phyloP scores from a whole-genome alignment of 2,797 vertebrate genomes.

The Amblyopsis hoosieri region DNA sequence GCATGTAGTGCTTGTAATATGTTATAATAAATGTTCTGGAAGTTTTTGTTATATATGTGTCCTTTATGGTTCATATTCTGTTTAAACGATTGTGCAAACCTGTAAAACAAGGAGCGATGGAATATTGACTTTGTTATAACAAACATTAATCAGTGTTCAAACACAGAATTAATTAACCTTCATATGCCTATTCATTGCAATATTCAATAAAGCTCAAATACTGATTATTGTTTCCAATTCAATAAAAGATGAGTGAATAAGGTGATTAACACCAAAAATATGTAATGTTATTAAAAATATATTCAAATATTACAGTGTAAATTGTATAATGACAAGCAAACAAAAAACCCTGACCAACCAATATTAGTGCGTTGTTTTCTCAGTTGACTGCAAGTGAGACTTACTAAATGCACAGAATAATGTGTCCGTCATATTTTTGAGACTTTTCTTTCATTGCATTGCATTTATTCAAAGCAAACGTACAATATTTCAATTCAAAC shows the following conservation, averaged over 20 bases:
- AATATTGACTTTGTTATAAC: not conserved
- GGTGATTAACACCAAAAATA: not conserved
- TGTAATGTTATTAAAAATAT: not conserved
- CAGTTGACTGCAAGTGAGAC: not conserved
- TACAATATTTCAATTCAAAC: not conserved
- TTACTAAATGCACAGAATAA: not conserved
- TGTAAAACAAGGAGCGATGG: too few relatives aligned
- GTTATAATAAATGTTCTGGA: too few relatives aligned
- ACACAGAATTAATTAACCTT: constrained; percentile 5
- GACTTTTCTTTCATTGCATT: not conserved
- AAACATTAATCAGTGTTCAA: not conserved
- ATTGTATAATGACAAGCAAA: not conserved
- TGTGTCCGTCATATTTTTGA: not conserved
- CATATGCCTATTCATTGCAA: not conserved
- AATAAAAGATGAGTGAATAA: constrained; percentile 40
- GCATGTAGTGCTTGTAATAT: too few relatives aligned
- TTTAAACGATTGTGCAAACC: not conserved
- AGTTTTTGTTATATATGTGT: not conserved
- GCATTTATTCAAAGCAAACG: not conserved
- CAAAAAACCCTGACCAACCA: not conserved
- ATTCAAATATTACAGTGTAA: not conserved
- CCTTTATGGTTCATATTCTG: not conserved
- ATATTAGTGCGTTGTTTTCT: not conserved
- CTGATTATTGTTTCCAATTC: constrained; percentile 25
- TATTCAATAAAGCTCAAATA: constrained; percentile 6